Evolutionary conservation across 1,140 invertebrate genomes (phyloP).

Genomic region (Hormaphis cornu): DNA sequence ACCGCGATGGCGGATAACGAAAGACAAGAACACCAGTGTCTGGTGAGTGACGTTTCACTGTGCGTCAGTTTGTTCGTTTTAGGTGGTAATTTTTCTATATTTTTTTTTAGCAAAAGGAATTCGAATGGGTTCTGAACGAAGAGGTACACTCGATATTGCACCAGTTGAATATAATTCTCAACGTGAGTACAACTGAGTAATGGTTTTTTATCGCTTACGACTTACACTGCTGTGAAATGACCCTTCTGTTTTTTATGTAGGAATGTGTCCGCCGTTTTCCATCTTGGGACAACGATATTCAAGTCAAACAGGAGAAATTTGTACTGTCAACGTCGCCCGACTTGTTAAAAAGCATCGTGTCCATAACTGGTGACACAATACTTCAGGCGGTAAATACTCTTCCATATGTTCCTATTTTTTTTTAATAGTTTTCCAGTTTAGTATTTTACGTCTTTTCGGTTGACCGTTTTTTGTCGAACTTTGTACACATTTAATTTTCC

Average conservation of each 20-base stretch:
- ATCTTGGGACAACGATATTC: constrained; percentile 59
- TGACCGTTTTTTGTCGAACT: no score
- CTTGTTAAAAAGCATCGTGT: constrained; percentile 82
- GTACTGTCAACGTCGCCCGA: constrained; percentile 72
- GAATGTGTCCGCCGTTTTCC: constrained; percentile 79
- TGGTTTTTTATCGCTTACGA: no score
- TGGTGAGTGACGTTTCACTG: constrained; percentile 50
- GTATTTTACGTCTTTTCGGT: no score
- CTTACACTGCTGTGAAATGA: no score
- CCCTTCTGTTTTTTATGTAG: constrained; percentile 44
- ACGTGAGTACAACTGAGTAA: constrained; percentile 54
- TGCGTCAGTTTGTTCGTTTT: not conserved
- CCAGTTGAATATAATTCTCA: constrained; percentile 70
- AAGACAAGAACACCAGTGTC: constrained; percentile 72
- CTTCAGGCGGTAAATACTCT: constrained; percentile 66
- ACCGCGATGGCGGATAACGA: constrained; percentile 63
- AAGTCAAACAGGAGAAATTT: constrained; percentile 78
- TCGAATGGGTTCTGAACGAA: constrained; percentile 82
- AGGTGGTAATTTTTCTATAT: constrained; percentile 21
- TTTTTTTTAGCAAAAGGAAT: constrained; percentile 72
- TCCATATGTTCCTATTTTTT: not conserved
- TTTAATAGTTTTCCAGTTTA: no score
- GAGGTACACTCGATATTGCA: constrained; percentile 78
- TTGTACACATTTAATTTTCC: no score
- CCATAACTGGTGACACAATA: constrained; percentile 81